A percentile compares a stretch with the other conserved stretches of the same genome.
phyloP scores from a whole-genome alignment of 2,113 vertebrate species.

The Thinocorus orbignyianus region DNA sequence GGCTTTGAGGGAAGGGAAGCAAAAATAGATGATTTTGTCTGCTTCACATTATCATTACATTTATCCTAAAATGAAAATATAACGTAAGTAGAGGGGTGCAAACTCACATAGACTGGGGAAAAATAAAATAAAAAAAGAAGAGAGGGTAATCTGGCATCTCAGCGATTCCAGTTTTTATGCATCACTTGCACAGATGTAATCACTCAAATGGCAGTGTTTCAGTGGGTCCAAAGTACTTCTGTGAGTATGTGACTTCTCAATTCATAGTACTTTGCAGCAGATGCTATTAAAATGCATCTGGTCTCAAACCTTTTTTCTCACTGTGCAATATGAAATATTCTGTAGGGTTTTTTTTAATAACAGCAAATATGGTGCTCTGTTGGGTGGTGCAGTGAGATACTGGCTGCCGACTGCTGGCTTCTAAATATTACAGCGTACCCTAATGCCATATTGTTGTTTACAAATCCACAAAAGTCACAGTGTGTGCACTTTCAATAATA shows the following conservation, averaged over 20 bases:
- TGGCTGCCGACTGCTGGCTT: background rate
- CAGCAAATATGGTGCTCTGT: background rate
- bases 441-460: background rate
- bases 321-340: background rate
- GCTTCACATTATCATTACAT: background rate
- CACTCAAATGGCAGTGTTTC: conserved; percentile 63
- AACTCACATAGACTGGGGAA: background rate
- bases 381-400: background rate
- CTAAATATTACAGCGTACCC: background rate
- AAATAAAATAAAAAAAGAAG: background rate
- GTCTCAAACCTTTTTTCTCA: background rate
- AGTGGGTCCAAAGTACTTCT: background rate
- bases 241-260: background rate
- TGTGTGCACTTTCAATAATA: background rate
- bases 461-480: background rate
- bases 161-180: background rate
- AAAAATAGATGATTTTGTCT: background rate
- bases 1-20: background rate
- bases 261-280: background rate
- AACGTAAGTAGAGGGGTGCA: conserved; percentile 35
- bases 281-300: background rate
- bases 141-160: background rate
- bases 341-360: background rate
- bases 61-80: background rate
- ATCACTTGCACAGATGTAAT: conserved; percentile 49